Percentiles rank a stretch among this genome's conserved stretches.
phyloP scores from a whole-genome alignment of 2,797 vertebrate genomes.

The Perdix hodgsoniae region DNA sequence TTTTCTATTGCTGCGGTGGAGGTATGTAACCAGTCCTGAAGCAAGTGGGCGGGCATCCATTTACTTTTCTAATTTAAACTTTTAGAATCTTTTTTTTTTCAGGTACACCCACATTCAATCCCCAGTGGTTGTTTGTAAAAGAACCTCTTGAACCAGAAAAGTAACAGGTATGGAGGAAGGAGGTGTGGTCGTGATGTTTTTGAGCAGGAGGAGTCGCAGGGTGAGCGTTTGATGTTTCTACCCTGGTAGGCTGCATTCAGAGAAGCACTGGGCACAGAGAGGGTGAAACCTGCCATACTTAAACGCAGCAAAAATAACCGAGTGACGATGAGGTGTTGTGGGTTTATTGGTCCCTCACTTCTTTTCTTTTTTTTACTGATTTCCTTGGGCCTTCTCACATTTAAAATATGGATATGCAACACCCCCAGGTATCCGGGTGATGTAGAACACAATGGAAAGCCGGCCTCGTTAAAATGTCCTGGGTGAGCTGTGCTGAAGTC shows the following conservation, averaged over 20 bases:
- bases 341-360: background rate
- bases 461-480: slow-evolving; percentile 5
- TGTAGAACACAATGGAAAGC: background rate
- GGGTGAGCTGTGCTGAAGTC: slow-evolving; percentile 30
- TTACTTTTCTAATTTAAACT: background rate
- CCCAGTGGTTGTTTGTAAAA: background rate
- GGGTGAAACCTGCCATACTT: background rate
- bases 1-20: background rate
- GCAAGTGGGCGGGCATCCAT: background rate
- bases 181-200: background rate
- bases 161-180: background rate
- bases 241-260: background rate
- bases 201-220: background rate
- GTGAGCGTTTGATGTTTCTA: background rate
- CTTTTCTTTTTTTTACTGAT: background rate
- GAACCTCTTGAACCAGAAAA: background rate
- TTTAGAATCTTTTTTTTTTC: background rate
- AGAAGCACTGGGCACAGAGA: background rate
- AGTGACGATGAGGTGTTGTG: background rate
- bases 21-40: background rate
- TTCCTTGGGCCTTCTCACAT: background rate
- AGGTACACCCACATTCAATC: background rate
- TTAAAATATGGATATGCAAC: background rate
- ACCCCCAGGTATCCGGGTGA: background rate
- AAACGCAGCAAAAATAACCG: background rate